These are phyloP conservation scores for Coryphaenoides rupestris DNA, from an alignment of 2,113 vertebrate species.

Conservation along the genomic window DNA sequence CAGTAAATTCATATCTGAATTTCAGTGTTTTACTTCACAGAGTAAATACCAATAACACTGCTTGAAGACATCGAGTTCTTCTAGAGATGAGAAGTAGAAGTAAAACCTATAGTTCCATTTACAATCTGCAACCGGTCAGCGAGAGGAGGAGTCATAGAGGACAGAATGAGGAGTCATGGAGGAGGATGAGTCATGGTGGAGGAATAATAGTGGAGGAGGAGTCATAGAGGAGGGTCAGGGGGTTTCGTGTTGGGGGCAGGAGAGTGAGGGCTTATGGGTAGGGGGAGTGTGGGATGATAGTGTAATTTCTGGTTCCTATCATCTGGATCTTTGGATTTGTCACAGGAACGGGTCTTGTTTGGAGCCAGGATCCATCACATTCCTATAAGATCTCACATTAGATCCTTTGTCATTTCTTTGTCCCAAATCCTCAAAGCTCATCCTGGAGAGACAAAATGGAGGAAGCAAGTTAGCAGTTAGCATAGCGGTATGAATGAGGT, in stretches of 20 bases:
- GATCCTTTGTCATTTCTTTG: conserved; percentile 21
- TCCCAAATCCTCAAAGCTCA: conserved; percentile 51
- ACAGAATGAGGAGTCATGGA: too few relatives aligned
- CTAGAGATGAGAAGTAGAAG: conserved; percentile 22
- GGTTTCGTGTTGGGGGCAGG: too few relatives aligned
- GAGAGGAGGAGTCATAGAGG: neutral
- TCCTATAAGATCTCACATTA: too few relatives aligned
- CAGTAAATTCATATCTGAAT: conserved; percentile 19
- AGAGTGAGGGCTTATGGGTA: too few relatives aligned
- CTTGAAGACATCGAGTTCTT: neutral
- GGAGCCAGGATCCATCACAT: too few relatives aligned
- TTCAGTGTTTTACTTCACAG: conserved; percentile 60
- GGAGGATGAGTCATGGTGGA: too few relatives aligned
- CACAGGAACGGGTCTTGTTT: too few relatives aligned
- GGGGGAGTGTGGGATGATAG: too few relatives aligned
- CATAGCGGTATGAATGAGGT: neutral
- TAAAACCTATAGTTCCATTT: conserved; percentile 4
- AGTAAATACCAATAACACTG: conserved; percentile 63
- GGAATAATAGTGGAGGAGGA: too few relatives aligned
- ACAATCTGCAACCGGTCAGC: neutral
- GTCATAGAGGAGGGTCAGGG: too few relatives aligned
- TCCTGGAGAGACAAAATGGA: conserved; percentile 35
- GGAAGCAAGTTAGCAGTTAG: neutral
- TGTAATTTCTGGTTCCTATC: too few relatives aligned
- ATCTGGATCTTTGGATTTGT: too few relatives aligned